phyloP scores from a whole-genome alignment of 1,140 invertebrate genomes.

The Antheraea pernyi region DNA sequence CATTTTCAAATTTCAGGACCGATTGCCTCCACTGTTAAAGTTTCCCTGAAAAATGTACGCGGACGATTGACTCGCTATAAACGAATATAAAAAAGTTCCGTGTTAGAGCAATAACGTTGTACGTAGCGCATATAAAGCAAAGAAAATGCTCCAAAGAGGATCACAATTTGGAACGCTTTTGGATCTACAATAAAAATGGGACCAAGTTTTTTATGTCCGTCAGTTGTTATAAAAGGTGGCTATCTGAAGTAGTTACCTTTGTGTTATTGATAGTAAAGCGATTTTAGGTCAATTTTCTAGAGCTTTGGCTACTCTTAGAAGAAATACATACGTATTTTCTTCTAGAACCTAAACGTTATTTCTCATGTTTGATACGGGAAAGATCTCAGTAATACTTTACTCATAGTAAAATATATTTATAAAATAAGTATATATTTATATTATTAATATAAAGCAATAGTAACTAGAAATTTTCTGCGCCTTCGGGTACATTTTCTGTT shows the following conservation, averaged over 20 bases:
- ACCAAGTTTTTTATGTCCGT: constrained; percentile 50
- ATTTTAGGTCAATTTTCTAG: constrained; percentile 18
- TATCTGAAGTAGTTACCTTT: neutral
- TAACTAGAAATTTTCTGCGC: too few species aligned
- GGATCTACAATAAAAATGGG: constrained; percentile 57
- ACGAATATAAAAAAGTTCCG: constrained; percentile 78
- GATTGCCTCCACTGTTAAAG: constrained; percentile 78
- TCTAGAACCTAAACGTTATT: neutral
- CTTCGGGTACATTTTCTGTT: too few species aligned
- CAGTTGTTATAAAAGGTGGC: constrained; percentile 44
- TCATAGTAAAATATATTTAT: too few species aligned
- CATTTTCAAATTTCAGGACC: constrained; percentile 79
- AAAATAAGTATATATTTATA: too few species aligned
- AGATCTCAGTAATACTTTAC: too few species aligned
- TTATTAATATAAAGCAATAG: too few species aligned
- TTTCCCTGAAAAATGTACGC: constrained; percentile 78
- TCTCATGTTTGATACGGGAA: neutral
- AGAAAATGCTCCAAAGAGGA: constrained; percentile 61
- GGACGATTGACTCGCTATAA: constrained; percentile 77
- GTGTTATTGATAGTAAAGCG: constrained; percentile 34
- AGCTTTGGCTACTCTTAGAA: neutral
- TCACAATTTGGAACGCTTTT: constrained; percentile 63
- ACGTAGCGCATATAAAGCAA: constrained; percentile 72
- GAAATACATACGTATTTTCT: neutral
- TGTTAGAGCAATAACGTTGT: constrained; percentile 73